Conservation (phyloP, 2,888 invertebrate species). For the Chesias legatella region DNA sequence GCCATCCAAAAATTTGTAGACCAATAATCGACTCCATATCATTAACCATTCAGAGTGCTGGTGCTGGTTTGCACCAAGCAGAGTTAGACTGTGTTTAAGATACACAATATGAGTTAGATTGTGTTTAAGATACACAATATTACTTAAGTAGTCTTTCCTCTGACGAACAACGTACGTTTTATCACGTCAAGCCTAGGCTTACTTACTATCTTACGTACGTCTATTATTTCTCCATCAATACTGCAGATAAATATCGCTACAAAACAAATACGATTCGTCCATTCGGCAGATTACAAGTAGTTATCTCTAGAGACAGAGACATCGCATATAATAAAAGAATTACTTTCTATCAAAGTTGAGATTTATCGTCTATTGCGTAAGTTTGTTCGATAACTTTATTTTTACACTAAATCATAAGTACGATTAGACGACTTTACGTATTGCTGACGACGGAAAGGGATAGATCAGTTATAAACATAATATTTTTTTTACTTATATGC, state of each 20-base stretch:
- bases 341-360: constrained; percentile 73
- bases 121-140: no score
- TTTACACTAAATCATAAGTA: constrained; percentile 70
- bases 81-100: no score
- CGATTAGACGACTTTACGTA: constrained; percentile 62
- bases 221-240: constrained; percentile 46
- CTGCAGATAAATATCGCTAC: constrained; percentile 43
- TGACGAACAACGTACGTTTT: no score
- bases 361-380: constrained; percentile 73
- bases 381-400: constrained; percentile 62
- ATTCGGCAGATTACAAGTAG: constrained; percentile 64
- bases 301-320: constrained; percentile 62
- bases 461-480: no score
- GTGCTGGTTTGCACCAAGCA: no score
- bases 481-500: no score
- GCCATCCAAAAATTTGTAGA: no score
- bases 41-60: no score
- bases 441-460: constrained; percentile 44
- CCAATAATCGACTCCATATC: no score
- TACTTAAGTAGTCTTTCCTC: no score
- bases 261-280: constrained; percentile 56
- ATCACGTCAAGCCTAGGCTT: no score
- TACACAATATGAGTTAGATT: no score
- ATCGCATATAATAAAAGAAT: constrained; percentile 67
- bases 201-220: constrained; percentile 30